Evolutionary conservation across 2,797 vertebrate genomes (phyloP).

Genomic region (Lagorchestes hirsutus): DNA sequence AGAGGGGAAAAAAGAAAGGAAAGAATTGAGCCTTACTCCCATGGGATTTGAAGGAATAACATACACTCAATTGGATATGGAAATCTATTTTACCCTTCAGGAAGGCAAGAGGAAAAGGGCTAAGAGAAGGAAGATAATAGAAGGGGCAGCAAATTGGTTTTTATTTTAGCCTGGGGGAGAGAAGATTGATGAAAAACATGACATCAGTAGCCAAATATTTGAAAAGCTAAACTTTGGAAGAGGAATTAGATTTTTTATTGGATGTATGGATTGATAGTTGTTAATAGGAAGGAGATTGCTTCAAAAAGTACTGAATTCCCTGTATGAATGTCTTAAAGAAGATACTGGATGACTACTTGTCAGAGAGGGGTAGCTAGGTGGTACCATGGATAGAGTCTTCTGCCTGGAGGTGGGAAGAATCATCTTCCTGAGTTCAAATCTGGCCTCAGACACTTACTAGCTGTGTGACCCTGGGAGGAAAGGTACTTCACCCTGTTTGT

Average conservation of each 20-base stretch:
- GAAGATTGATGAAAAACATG: neutral
- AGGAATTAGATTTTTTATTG: too few relatives aligned
- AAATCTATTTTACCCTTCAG: too few relatives aligned
- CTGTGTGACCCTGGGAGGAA: too few relatives aligned
- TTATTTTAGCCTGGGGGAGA: neutral
- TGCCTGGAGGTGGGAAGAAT: neutral
- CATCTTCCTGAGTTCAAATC: neutral
- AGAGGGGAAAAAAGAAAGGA: too few relatives aligned
- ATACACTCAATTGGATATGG: too few relatives aligned
- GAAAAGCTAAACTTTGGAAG: neutral
- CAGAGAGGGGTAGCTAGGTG: neutral
- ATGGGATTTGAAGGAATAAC: too few relatives aligned
- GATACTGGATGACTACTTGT: neutral
- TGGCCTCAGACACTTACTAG: too few relatives aligned
- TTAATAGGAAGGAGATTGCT: neutral
- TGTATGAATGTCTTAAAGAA: neutral
- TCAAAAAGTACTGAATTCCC: neutral
- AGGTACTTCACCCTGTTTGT: too few relatives aligned
- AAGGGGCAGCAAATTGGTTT: too few relatives aligned
- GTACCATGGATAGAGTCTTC: neutral
- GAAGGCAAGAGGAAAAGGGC: too few relatives aligned
- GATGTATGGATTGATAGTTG: neutral
- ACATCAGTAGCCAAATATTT: neutral
- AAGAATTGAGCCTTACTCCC: too few relatives aligned
- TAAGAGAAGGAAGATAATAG: too few relatives aligned